Conservation (phyloP, 2,797 vertebrate species). For the Anableps anableps region DNA sequence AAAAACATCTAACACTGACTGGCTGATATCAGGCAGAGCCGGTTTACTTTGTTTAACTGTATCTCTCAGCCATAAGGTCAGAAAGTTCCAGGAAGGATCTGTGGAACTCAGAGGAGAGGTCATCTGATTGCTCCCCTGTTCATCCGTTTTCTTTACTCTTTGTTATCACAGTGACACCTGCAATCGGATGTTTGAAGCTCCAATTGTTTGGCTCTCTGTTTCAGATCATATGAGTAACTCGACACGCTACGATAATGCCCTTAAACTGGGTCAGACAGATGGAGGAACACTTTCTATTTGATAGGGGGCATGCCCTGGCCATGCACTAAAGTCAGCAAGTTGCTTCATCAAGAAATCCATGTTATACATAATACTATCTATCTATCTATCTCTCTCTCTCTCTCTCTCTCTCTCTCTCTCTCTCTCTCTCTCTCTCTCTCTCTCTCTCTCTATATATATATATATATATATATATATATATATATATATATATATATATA, state of each 20-base stretch:
- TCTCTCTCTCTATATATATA: no score
- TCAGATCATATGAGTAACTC: conserved; percentile 18
- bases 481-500: no score
- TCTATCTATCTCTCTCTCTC: no score
- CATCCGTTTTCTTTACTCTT: conserved; percentile 2
- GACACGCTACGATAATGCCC: conserved; percentile 17
- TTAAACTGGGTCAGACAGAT: conserved; percentile 56
- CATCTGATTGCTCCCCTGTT: background rate
- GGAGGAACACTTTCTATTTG: conserved; percentile 25
- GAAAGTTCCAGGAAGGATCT: conserved; percentile 3
- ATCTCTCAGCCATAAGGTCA: background rate
- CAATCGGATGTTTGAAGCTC: conserved; percentile 20
- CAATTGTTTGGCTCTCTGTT: conserved; percentile 6
- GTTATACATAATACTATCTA: no score
- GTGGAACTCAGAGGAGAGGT: background rate
- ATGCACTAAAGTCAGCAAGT: conserved; percentile 12
- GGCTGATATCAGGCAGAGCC: background rate
- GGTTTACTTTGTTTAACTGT: background rate
- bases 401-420: no score
- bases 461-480: no score
- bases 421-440: no score
- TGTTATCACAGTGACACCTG: conserved; percentile 6
- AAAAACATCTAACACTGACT: background rate
- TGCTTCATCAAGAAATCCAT: background rate
- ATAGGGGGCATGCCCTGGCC: background rate